Evolutionary conservation across 2,797 vertebrate genomes (phyloP).

Genomic region (Sebastes elongatus): DNA sequence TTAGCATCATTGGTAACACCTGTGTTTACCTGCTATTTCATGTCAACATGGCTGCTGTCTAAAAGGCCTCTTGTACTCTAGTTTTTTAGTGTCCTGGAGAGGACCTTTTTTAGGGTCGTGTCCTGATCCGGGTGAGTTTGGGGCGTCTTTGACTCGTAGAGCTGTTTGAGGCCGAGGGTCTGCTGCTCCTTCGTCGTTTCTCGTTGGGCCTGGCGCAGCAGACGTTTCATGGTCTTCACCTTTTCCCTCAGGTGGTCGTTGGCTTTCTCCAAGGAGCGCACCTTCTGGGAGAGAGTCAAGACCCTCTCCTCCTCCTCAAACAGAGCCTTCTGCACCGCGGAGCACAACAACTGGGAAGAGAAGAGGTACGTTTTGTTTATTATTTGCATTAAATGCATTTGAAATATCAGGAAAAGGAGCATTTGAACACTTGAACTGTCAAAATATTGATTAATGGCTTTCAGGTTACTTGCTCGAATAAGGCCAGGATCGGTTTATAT

Average conservation of each 20-base stretch:
- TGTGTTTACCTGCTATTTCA: background rate
- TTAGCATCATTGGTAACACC: too few species aligned
- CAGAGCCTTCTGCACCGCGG: conserved; percentile 87
- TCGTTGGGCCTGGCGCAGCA: conserved; percentile 83
- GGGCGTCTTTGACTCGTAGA: conserved; percentile 70
- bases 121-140: conserved; percentile 79
- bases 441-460: background rate
- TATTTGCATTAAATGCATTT: background rate
- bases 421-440: background rate
- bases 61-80: conserved; percentile 22
- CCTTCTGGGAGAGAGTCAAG: conserved; percentile 85
- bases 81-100: conserved; percentile 77
- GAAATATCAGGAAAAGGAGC: background rate
- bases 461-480: background rate
- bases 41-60: background rate
- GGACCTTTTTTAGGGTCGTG: conserved; percentile 77
- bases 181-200: conserved; percentile 80
- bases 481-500: background rate
- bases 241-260: conserved; percentile 87
- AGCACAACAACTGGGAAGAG: conserved; percentile 81
- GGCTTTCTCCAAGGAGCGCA: conserved; percentile 85
- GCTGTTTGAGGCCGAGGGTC: conserved; percentile 79
- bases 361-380: background rate
- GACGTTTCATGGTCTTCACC: conserved; percentile 88
- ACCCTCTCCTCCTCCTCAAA: conserved; percentile 88